Conservation (phyloP, 2,113 vertebrate genomes). For the Scolopax mira region DNA sequence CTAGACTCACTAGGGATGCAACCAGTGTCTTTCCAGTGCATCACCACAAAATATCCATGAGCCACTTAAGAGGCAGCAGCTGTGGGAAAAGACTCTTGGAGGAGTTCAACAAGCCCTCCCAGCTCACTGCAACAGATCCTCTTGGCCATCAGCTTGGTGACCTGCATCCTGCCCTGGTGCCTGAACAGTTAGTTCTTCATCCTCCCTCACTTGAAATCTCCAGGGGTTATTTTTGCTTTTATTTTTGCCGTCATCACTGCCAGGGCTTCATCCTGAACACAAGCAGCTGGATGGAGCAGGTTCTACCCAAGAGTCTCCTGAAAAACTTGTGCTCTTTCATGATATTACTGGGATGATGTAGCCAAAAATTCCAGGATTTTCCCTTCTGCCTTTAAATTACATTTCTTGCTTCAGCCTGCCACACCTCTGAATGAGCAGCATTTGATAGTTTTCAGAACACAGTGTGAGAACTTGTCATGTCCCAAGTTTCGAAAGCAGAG, state of each 20-base stretch:
- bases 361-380: background rate
- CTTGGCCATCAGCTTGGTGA: background rate
- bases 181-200: background rate
- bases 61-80: background rate
- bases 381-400: background rate
- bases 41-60: background rate
- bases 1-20: background rate
- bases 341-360: background rate
- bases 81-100: background rate
- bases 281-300: background rate
- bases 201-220: background rate
- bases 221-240: background rate
- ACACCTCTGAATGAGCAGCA: background rate
- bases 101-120: rapidly evolving
- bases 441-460: background rate
- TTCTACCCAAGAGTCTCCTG: background rate
- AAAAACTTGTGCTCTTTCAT: rapidly evolving
- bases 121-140: background rate
- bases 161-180: background rate
- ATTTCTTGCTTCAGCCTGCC: background rate
- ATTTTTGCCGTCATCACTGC: background rate
- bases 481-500: background rate
- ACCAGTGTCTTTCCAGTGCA: background rate
- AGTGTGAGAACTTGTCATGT: background rate
- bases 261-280: background rate